phyloP scores from a whole-genome alignment of 2,797 vertebrate genomes.

The Catamblyrhynchus diadema region DNA sequence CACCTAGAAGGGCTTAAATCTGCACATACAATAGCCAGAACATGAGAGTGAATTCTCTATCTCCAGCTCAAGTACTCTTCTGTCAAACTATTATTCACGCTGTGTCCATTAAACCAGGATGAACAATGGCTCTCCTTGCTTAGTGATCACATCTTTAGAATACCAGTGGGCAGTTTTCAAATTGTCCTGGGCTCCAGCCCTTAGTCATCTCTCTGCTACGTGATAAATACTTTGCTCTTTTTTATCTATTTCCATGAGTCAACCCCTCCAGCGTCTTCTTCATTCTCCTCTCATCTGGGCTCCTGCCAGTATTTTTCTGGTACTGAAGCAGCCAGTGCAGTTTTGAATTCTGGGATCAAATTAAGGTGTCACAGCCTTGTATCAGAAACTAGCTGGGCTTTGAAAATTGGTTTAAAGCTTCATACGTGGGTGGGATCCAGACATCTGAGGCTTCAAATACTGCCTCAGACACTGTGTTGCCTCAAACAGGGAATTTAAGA shows the following conservation, averaged over 20 bases:
- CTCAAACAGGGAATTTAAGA: background rate
- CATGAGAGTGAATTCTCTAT: constrained; percentile 1
- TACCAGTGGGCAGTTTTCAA: constrained; percentile 42
- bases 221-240: constrained; percentile 15
- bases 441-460: background rate
- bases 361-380: background rate
- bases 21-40: background rate
- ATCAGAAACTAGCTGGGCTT: constrained; percentile 14
- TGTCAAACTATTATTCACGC: background rate
- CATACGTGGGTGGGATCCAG: background rate
- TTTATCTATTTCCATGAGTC: constrained; percentile 46
- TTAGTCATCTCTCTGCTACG: constrained; percentile 49
- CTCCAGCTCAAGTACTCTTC: constrained; percentile 3
- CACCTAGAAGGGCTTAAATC: background rate
- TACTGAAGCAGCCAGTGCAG: background rate
- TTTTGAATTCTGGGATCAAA: constrained; percentile 53
- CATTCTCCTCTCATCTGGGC: constrained; percentile 19
- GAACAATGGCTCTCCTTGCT: constrained; percentile 32
- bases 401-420: constrained; percentile 4
- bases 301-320: constrained; percentile 17
- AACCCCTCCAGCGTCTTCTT: constrained; percentile 4
- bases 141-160: constrained; percentile 36
- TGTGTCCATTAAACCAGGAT: constrained; percentile 12
- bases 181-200: constrained; percentile 18
- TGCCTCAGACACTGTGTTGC: background rate